Conservation (phyloP, 2,113 vertebrate species). For the Corvus moneduloides region DNA sequence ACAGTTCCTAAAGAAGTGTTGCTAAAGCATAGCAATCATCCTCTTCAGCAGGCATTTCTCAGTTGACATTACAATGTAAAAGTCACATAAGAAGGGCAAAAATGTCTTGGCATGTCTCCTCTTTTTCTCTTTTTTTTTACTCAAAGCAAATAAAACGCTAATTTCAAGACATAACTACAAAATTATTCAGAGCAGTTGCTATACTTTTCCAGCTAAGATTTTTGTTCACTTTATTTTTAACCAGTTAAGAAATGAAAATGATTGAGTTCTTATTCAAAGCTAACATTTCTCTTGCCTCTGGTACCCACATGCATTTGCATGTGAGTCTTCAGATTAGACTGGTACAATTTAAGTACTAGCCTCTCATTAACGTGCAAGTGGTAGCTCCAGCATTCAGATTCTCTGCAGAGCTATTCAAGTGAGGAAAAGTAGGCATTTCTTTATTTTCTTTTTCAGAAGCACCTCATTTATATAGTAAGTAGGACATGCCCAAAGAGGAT, state of each 20-base stretch:
- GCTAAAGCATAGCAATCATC: neutral
- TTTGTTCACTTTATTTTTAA: neutral
- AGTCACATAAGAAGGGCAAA: neutral
- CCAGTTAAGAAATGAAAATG: neutral
- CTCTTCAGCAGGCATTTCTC: neutral
- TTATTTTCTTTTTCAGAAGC: neutral
- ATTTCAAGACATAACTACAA: neutral
- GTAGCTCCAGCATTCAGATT: neutral
- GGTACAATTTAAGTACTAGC: neutral
- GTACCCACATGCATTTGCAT: neutral
- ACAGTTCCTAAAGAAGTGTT: neutral
- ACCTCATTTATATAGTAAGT: slow-evolving; percentile 11
- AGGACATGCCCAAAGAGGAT: slow-evolving; percentile 7
- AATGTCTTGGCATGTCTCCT: neutral
- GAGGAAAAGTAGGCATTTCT: neutral
- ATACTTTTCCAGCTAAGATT: neutral
- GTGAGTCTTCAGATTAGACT: neutral
- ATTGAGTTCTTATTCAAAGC: neutral
- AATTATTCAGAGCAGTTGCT: neutral
- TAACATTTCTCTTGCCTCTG: neutral
- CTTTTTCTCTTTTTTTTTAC: neutral
- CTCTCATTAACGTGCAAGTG: neutral
- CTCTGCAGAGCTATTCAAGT: neutral
- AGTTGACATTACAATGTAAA: neutral
- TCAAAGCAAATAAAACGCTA: neutral